These are phyloP conservation scores for Musca vetustissima DNA, from an alignment of 1,140 invertebrate genomes.

Conservation along the genomic window DNA sequence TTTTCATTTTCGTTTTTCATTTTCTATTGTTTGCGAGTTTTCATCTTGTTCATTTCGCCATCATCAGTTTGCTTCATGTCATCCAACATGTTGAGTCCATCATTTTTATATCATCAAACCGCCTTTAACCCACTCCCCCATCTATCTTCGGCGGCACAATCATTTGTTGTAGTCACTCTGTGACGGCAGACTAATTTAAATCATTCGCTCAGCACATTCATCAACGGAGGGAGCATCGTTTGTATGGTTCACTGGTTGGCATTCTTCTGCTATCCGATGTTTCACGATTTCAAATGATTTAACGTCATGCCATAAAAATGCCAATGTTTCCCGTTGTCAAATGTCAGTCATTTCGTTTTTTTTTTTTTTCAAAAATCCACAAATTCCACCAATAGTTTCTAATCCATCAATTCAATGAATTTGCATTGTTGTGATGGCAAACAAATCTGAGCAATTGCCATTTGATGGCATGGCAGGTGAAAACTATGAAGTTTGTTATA, in stretches of 20 bases:
- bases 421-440: constrained; percentile 10
- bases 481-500: not conserved
- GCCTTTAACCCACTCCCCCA: too few species aligned
- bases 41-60: not conserved
- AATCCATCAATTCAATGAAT: constrained; percentile 10
- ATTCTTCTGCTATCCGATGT: not conserved
- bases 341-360: not conserved
- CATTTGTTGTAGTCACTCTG: too few species aligned
- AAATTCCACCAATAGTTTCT: not conserved
- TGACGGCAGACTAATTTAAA: too few species aligned
- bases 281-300: not conserved
- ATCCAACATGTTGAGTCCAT: too few species aligned
- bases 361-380: too few species aligned
- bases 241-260: too few species aligned
- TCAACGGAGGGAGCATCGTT: not conserved
- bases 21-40: not conserved
- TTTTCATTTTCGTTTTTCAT: not conserved
- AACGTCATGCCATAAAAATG: constrained; percentile 7
- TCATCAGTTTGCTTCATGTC: too few species aligned
- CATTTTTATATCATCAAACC: too few species aligned
- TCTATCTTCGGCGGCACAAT: too few species aligned
- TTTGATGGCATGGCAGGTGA: not conserved
- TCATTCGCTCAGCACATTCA: not conserved
- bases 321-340: not conserved
- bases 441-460: not conserved